Evolutionary conservation across 2,888 invertebrate genomes (phyloP), one percentile per base, ranked within the genome.

Genomic region (Phlogophora meticulosa): DNA sequence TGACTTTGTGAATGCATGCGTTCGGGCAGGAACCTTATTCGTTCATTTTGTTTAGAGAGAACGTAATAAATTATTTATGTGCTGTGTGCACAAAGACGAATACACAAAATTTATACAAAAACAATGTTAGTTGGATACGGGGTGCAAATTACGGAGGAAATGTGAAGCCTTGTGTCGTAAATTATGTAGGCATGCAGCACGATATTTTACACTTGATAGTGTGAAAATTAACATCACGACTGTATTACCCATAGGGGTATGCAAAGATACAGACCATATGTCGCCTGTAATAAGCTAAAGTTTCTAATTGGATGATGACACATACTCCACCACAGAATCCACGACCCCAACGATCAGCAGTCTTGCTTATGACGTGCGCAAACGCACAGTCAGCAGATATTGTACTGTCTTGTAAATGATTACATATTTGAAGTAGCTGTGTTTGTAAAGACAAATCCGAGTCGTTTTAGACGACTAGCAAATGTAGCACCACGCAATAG

Each of bases 381-480:
- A 56, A 20, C 11, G 15, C 15, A 15, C 46, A 52, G 22, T 0
- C n/a, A n/a, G n/a, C n/a, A n/a, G 13, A 9, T 32, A 51, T 28
- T 58, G 15, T 59, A 38, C 28, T 38, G 10, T 15, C 38, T 36
- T 17, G 24, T 48, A 36, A 48, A 58, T n/a, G n/a, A n/a, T n/a
- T n/a, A n/a, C n/a, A n/a, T n/a, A n/a, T n/a, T n/a, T n/a, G n/a
- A n/a, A n/a, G n/a, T n/a, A n/a, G n/a, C n/a, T n/a, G n/a, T n/a
- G n/a, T n/a, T n/a, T n/a, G n/a, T n/a, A n/a, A n/a, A n/a, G n/a
- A n/a, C n/a, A n/a, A n/a, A n/a, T n/a, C n/a, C n/a, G n/a, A n/a
- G n/a, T n/a, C n/a, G n/a, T n/a, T n/a, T n/a, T n/a, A n/a, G n/a
- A n/a, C n/a, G n/a, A n/a, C n/a, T n/a, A n/a, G n/a, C n/a, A n/a